Conservation (phyloP, 2,113 vertebrate genomes). For the Corythaixoides concolor region DNA sequence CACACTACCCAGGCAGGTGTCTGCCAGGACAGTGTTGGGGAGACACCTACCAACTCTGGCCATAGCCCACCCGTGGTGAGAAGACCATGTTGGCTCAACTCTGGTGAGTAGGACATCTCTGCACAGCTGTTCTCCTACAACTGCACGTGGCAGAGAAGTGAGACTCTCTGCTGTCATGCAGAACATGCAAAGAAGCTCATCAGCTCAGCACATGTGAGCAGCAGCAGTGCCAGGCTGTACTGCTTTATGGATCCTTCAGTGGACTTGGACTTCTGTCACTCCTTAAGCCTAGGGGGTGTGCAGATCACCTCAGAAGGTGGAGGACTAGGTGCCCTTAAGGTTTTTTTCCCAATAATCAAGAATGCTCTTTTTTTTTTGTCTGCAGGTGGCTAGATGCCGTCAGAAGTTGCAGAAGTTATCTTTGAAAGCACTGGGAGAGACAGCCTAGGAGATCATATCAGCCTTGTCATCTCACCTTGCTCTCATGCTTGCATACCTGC, state of each 20-base stretch:
- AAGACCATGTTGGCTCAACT: not conserved
- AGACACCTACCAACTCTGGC: not conserved
- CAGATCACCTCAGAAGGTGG: not conserved
- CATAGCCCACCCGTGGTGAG: not conserved
- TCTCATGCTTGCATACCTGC: not conserved
- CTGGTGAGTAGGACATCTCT: not conserved
- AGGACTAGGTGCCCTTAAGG: not conserved
- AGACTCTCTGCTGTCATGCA: not conserved
- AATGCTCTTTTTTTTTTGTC: not conserved
- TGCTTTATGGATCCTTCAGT: not conserved
- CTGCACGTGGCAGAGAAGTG: not conserved
- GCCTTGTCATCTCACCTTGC: not conserved
- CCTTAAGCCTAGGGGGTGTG: not conserved
- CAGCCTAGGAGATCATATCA: not conserved
- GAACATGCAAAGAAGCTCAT: accelerated
- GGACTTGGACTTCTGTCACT: not conserved
- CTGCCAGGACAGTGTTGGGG: not conserved
- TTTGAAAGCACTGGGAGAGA: not conserved
- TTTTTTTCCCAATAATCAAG: not conserved
- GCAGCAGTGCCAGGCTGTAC: not conserved
- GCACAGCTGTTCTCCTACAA: not conserved
- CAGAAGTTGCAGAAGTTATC: not conserved
- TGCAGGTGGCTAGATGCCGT: not conserved
- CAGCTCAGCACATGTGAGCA: not conserved
- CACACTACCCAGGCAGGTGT: not conserved